Percentiles rank a stretch among this genome's conserved stretches.
Conservation (phyloP, 2,113 vertebrate genomes). For the Eulacestoma nigropectus region DNA sequence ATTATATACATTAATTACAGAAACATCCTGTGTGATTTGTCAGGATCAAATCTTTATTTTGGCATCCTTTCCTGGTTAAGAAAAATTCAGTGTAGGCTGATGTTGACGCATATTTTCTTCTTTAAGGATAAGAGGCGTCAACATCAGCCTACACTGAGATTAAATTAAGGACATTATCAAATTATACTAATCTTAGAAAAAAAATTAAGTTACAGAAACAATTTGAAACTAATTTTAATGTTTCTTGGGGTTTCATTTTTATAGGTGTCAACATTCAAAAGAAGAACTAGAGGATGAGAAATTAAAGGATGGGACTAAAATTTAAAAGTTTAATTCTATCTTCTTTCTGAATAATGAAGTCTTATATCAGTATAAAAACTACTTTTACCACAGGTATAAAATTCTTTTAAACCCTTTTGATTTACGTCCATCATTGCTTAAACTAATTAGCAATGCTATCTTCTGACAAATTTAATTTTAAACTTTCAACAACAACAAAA, state of each 20-base stretch:
- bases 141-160: background rate
- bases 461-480: background rate
- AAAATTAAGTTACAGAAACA: background rate
- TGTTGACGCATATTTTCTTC: background rate
- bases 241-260: background rate
- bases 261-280: background rate
- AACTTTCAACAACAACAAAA: background rate
- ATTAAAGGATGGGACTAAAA: background rate
- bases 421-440: background rate
- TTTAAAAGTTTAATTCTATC: background rate
- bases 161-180: background rate
- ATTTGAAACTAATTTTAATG: background rate
- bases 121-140: background rate
- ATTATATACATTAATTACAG: background rate
- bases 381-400: background rate
- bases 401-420: background rate
- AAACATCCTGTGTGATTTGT: background rate
- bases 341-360: background rate
- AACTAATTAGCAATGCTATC: background rate
- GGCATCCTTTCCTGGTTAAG: background rate
- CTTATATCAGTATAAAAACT: background rate
- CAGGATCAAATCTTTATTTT: background rate
- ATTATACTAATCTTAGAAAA: background rate
- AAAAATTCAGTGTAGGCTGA: background rate
- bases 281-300: background rate